A percentile compares a stretch with the other conserved stretches of the same genome.
Conservation (phyloP, 2,888 invertebrate species). For the Mechanitis messenoides region DNA sequence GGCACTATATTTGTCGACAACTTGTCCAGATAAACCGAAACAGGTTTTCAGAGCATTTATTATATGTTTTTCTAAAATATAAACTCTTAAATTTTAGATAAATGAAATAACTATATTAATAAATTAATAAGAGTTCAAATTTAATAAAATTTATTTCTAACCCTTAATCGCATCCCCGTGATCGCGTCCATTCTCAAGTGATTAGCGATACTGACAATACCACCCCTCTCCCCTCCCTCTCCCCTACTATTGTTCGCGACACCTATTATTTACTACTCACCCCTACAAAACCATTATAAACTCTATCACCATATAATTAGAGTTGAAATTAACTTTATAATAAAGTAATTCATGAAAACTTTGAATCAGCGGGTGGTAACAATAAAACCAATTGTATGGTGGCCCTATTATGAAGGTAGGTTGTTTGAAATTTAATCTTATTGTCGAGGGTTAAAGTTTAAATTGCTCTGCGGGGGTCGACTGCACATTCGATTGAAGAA, state of each 20-base stretch:
- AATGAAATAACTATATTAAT: too few relatives aligned
- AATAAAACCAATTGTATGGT: slow-evolving; percentile 66
- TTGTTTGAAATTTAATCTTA: slow-evolving; percentile 40
- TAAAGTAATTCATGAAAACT: slow-evolving; percentile 39
- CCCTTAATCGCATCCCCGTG: slow-evolving; percentile 24
- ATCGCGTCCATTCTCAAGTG: slow-evolving; percentile 34
- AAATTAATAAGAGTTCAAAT: too few relatives aligned
- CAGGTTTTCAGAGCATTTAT: too few relatives aligned
- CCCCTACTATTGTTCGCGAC: slow-evolving; percentile 62
- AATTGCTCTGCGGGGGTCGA: slow-evolving; percentile 33
- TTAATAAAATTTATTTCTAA: too few relatives aligned
- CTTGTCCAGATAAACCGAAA: too few relatives aligned
- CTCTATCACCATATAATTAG: slow-evolving; percentile 21
- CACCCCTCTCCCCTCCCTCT: slow-evolving; percentile 44
- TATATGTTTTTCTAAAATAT: too few relatives aligned
- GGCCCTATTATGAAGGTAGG: slow-evolving; percentile 44
- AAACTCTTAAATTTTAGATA: too few relatives aligned
- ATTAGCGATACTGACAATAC: slow-evolving; percentile 44
- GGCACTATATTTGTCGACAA: too few relatives aligned
- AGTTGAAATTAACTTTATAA: slow-evolving; percentile 17
- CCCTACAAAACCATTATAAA: slow-evolving; percentile 33
- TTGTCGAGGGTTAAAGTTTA: slow-evolving; percentile 32
- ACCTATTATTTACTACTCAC: slow-evolving; percentile 51
- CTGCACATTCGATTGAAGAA: slow-evolving; percentile 56
- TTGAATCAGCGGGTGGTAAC: slow-evolving; percentile 70